Evolutionary conservation across 1,140 invertebrate species (phyloP).

Genomic region (Cydia fagiglandana): DNA sequence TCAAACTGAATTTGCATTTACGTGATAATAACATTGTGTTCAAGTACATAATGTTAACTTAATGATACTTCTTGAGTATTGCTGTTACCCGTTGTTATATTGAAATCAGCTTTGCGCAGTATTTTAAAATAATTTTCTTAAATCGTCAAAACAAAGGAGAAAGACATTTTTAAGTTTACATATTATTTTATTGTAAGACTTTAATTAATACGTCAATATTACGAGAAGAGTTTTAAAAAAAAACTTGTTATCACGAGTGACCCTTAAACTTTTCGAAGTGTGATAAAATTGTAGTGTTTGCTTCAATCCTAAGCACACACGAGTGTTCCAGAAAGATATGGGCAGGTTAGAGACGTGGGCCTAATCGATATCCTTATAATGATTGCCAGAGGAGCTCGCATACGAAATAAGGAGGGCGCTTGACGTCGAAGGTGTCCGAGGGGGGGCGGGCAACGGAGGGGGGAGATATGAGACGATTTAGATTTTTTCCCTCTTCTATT

Average conservation of each 20-base stretch:
- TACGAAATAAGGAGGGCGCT: constrained; percentile 78
- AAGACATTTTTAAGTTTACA: not conserved
- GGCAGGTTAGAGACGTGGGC: constrained; percentile 72
- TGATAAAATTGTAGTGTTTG: constrained; percentile 35
- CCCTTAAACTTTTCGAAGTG: constrained; percentile 15
- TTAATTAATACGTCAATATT: not conserved
- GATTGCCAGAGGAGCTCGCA: constrained; percentile 77
- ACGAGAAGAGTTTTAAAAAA: not conserved
- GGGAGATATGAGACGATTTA: constrained; percentile 79
- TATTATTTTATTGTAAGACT: not conserved
- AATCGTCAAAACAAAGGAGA: not conserved
- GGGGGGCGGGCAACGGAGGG: constrained; percentile 48
- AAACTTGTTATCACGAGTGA: not conserved
- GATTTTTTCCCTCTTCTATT: constrained; percentile 79
- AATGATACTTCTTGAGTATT: not conserved
- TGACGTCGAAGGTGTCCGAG: constrained; percentile 70
- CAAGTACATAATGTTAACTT: not conserved
- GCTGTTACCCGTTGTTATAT: not conserved
- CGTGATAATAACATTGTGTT: not conserved
- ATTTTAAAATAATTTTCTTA: not conserved
- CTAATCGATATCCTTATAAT: constrained; percentile 79
- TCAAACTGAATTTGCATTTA: not conserved
- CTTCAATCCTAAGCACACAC: constrained; percentile 54
- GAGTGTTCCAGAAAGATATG: constrained; percentile 72
- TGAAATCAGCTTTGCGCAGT: not conserved